These are phyloP conservation scores for Ptilonorhynchus violaceus DNA, from an alignment of 2,113 vertebrate genomes.

Conservation along the genomic window DNA sequence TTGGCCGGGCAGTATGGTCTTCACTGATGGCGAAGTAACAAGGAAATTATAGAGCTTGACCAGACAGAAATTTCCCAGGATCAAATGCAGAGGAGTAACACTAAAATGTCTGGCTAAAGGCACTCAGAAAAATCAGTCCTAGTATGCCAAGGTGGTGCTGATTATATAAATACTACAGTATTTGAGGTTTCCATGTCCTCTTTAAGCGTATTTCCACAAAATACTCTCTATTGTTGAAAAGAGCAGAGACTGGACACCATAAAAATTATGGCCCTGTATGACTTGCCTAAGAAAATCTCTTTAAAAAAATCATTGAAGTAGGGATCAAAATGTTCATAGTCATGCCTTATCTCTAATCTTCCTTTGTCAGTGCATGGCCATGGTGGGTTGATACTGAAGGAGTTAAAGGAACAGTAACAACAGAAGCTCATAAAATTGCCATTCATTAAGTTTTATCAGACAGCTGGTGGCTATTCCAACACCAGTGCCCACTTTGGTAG, in stretches of 20 bases:
- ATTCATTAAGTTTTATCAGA: neutral
- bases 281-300: neutral
- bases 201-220: neutral
- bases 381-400: neutral
- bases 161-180: neutral
- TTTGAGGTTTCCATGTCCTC: neutral
- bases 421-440: constrained; percentile 2
- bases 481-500: neutral
- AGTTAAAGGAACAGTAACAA: constrained; percentile 10
- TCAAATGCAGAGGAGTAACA: neutral
- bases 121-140: neutral
- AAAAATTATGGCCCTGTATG: neutral
- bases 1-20: neutral
- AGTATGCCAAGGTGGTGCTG: neutral
- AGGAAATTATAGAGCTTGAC: neutral
- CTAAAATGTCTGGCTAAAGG: neutral
- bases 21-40: neutral
- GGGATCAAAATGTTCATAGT: neutral
- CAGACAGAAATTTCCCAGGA: neutral
- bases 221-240: neutral
- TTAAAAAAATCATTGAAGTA: neutral
- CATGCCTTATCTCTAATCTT: neutral
- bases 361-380: neutral
- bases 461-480: neutral
- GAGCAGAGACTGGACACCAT: neutral